Base-by-base conservation (phyloP, 2,797 vertebrate species). In the Danio tinwini region DNA sequence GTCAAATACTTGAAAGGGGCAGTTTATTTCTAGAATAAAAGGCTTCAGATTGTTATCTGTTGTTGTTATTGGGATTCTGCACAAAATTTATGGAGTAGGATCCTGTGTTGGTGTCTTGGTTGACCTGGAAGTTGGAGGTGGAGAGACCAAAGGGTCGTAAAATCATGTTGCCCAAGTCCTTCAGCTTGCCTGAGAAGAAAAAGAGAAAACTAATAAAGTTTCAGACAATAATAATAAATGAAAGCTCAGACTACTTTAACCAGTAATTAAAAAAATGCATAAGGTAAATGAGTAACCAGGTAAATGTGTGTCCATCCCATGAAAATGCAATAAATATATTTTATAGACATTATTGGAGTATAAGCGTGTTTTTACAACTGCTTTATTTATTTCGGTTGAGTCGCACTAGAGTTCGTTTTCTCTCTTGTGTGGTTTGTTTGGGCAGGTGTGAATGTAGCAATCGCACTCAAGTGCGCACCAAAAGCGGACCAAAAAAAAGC, bases 41-140 rank as follows among this genome's bases (percentile, higher is more conserved):
- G 13, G n/a, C 14, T 47, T 7, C 13, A 6, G 13, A 42, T 63
- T 77, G 85, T 61, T 88, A 89, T 86, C 88, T 87, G 84, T 91
- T 91, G 82, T 94, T 96, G 69, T 94, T 95, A 89, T 95, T 95
- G 29, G 94, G 93, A 85, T 94, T 95, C 91, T 99, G 97, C 84
- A 97, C 93, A 82, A 99, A 99, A 87, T 98, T 99, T 90, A 99
- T 88, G 14, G 97, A 98, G 86, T 99, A 99, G 9, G 96, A 97
- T 21, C 98, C 98, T 2, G 94, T 95, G 67, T 90, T 85, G 0
- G 92, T 62, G 87, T 99, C 96, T 88, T 98, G 96, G 85, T 98
- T 97, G 87, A 99, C 89, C 92, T 98, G 96, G 89, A 99, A 99
- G 89, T 99, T 99, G 87, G 92, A 93, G 59, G 97, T 99, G n/a